Conservation (phyloP, 2,797 vertebrate species). For the Otus scops region DNA sequence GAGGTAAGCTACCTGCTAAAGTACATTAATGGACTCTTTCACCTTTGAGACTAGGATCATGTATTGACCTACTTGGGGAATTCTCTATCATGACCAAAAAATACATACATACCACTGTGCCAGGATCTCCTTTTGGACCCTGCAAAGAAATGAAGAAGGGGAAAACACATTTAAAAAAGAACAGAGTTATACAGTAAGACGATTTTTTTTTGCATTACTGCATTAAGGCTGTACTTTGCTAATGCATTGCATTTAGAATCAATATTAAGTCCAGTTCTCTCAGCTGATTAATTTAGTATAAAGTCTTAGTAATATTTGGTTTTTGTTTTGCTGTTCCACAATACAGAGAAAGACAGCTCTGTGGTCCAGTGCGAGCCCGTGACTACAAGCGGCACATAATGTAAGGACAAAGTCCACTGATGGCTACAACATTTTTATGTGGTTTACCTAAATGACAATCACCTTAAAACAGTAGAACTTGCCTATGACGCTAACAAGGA, state of each 20-base stretch:
- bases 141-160: conserved; percentile 67
- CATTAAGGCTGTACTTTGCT: neutral
- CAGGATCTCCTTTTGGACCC: conserved; percentile 95
- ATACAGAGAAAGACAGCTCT: neutral
- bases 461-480: neutral
- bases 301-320: neutral
- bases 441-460: neutral
- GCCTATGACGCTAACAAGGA: neutral
- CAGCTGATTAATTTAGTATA: neutral
- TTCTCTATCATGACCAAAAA: neutral
- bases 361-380: accelerated
- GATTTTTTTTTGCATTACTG: neutral
- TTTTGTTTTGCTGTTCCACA: neutral
- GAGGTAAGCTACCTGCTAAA: neutral
- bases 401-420: neutral
- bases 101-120: conserved; percentile 84
- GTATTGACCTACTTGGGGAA: neutral
- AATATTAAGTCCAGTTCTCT: neutral
- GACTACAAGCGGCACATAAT: neutral
- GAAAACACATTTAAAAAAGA: conserved; percentile 4
- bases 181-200: neutral
- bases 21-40: neutral
- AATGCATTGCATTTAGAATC: neutral
- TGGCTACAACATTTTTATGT: neutral
- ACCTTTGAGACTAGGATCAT: neutral